phyloP scores from a whole-genome alignment of 2,888 invertebrate species.

The Drosophila neonasuta region DNA sequence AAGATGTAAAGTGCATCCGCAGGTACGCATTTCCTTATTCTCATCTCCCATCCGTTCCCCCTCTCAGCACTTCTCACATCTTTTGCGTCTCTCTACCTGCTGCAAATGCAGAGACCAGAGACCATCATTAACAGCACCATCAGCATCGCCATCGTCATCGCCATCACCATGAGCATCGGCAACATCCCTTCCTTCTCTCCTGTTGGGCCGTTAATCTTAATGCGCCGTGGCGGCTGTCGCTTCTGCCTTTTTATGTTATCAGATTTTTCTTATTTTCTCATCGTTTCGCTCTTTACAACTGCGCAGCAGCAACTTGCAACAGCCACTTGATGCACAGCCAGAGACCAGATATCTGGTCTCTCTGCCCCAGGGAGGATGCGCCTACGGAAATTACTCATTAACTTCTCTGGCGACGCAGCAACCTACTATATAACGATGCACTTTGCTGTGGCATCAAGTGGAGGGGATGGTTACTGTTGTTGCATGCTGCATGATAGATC shows the following conservation, averaged over 20 bases:
- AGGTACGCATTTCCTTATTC: slow-evolving; percentile 71
- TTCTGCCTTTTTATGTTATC: slow-evolving; percentile 72
- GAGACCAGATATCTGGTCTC: neutral
- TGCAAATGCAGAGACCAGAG: slow-evolving; percentile 12
- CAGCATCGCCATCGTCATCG: neutral
- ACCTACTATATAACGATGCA: slow-evolving; percentile 23
- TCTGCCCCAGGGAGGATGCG: slow-evolving; percentile 46
- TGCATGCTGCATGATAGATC: slow-evolving; percentile 37
- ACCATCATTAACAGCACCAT: slow-evolving; percentile 49
- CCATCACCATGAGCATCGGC: slow-evolving; percentile 23
- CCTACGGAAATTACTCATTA: slow-evolving; percentile 75
- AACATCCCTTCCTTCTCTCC: too few species aligned
- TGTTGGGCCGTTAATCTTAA: slow-evolving; percentile 70
- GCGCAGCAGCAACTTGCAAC: slow-evolving; percentile 54
- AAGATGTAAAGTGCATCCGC: slow-evolving; percentile 69
- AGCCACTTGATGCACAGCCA: slow-evolving; percentile 66
- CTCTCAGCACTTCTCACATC: neutral
- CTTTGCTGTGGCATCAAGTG: slow-evolving; percentile 17
- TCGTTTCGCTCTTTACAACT: slow-evolving; percentile 56
- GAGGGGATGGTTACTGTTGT: neutral
- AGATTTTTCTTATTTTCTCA: slow-evolving; percentile 67
- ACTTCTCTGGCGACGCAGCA: slow-evolving; percentile 33
- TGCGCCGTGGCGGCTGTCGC: slow-evolving; percentile 75
- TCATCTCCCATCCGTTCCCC: slow-evolving; percentile 18
- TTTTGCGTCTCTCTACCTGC: slow-evolving; percentile 42